Conservation (phyloP, 2,888 invertebrate genomes). For the Blastobasis lacticolella region DNA sequence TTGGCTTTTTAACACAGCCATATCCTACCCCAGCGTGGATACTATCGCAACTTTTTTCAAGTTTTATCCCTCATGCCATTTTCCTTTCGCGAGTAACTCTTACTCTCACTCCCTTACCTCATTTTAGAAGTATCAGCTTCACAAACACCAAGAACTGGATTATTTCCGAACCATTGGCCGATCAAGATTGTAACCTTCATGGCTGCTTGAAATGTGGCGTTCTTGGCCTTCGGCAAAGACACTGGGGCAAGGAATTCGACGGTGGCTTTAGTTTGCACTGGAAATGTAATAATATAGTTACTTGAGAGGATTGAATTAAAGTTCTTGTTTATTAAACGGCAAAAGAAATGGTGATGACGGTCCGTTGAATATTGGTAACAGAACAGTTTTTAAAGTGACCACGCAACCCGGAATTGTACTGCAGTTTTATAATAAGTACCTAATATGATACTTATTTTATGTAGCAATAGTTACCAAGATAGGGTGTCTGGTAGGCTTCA, state of each 20-base stretch:
- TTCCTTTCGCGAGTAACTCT: neutral
- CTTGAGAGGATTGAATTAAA: neutral
- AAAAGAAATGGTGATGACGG: too few relatives aligned
- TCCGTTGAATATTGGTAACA: too few relatives aligned
- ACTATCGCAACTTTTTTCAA: neutral
- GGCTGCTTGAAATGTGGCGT: slow-evolving; percentile 34
- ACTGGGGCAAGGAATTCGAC: slow-evolving; percentile 9
- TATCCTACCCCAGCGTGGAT: too few relatives aligned
- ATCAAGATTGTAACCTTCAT: slow-evolving; percentile 33
- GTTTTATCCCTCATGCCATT: neutral
- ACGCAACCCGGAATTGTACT: too few relatives aligned
- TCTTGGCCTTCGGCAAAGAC: slow-evolving; percentile 12
- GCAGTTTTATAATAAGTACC: too few relatives aligned
- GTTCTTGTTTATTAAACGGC: neutral
- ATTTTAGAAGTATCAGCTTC: slow-evolving; percentile 34
- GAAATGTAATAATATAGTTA: slow-evolving; percentile 7
- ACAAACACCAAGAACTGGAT: slow-evolving; percentile 38
- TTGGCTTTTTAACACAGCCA: too few relatives aligned
- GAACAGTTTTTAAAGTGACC: too few relatives aligned
- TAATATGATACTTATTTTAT: too few relatives aligned
- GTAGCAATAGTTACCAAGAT: too few relatives aligned
- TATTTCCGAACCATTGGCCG: slow-evolving; percentile 45
- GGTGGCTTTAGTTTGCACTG: slow-evolving; percentile 21
- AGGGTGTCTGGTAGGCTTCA: too few relatives aligned
- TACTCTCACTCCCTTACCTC: slow-evolving; percentile 19